Evolutionary conservation across 1,140 invertebrate species (phyloP).

Genomic region (Ctenoplectra terminalis): DNA sequence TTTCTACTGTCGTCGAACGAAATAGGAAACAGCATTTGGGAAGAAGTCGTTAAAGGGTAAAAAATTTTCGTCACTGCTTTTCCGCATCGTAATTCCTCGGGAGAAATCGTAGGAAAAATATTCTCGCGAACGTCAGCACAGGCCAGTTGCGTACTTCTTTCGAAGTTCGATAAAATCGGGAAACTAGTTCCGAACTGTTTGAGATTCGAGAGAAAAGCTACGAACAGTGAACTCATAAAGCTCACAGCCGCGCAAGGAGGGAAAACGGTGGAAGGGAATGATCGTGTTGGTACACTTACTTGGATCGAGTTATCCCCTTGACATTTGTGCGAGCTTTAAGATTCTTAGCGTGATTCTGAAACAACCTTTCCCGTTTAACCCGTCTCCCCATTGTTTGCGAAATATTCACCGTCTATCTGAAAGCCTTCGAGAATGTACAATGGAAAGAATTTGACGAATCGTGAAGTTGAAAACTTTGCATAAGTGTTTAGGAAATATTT

Average conservation of each 20-base stretch:
- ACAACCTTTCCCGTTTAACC: neutral
- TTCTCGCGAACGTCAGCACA: neutral
- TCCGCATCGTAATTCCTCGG: neutral
- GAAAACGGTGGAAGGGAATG: neutral
- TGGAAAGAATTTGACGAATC: neutral
- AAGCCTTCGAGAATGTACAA: neutral
- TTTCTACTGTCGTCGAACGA: neutral
- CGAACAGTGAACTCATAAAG: slow-evolving; percentile 2
- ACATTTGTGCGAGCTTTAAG: neutral
- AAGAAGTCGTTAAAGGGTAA: neutral
- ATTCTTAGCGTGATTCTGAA: neutral
- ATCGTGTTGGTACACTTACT: slow-evolving; percentile 5
- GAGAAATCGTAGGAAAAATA: neutral
- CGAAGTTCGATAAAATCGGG: neutral
- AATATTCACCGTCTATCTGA: neutral
- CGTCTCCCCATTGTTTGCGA: neutral
- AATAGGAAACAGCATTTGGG: neutral
- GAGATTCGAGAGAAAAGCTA: neutral
- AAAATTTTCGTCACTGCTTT: neutral
- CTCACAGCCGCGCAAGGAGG: neutral
- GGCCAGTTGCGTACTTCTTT: neutral
- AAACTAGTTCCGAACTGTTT: neutral
- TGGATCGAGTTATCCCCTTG: neutral
- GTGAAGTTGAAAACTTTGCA: neutral
- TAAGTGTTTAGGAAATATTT: too few species aligned